Conservation (phyloP, 2,113 vertebrate species). For the Emydura subglobosa region DNA sequence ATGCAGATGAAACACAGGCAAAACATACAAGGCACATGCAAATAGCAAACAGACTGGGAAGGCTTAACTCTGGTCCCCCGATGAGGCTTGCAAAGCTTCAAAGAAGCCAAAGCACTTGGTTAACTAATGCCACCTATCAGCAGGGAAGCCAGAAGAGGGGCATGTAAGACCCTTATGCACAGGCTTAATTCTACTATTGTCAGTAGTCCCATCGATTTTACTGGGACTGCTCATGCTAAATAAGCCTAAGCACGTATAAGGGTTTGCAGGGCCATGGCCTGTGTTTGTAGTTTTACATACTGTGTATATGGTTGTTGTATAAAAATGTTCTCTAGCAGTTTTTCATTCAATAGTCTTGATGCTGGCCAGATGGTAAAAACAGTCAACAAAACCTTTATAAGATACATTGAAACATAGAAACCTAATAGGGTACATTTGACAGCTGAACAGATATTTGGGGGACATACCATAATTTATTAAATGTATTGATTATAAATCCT, state of each 20-base stretch:
- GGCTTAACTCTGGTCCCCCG: not conserved
- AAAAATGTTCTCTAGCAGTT: not conserved
- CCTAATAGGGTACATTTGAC: not conserved
- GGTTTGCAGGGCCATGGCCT: not conserved
- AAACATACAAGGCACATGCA: not conserved
- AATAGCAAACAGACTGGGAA: not conserved
- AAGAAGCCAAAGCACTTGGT: not conserved
- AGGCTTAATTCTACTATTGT: not conserved
- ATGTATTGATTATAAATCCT: not conserved
- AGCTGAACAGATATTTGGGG: not conserved
- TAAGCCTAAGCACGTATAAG: not conserved
- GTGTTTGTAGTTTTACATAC: not conserved
- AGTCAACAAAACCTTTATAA: not conserved
- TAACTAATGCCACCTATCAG: not conserved
- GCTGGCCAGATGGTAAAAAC: not conserved
- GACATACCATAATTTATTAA: not conserved
- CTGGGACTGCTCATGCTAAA: not conserved
- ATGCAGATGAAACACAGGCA: not conserved
- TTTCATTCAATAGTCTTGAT: not conserved
- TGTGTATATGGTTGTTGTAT: not conserved
- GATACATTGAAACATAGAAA: not conserved
- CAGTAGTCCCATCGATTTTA: accelerated
- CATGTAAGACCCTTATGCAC: not conserved
- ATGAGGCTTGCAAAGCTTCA: not conserved
- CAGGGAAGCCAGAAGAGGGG: not conserved